Conservation (phyloP, 2,113 vertebrate genomes). For the Acinonyx jubatus region DNA sequence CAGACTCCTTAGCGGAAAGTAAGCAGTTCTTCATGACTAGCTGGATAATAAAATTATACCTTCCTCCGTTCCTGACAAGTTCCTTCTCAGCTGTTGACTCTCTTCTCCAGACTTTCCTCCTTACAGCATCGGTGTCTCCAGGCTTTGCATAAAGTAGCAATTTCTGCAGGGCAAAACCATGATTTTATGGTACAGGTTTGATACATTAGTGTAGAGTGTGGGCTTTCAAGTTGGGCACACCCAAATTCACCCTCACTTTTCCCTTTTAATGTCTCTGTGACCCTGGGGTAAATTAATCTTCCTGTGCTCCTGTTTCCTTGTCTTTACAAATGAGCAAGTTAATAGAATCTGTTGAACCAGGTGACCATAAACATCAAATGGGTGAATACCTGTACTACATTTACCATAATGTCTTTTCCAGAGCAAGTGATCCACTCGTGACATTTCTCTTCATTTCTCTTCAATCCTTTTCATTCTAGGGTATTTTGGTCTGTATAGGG, state of each 20-base stretch:
- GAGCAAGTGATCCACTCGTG: background rate
- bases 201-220: fast-evolving
- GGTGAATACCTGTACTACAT: background rate
- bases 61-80: background rate
- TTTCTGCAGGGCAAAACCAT: background rate
- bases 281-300: background rate
- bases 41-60: background rate
- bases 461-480: background rate
- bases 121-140: background rate
- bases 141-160: background rate
- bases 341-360: background rate
- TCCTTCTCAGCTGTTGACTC: background rate
- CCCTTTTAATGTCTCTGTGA: background rate
- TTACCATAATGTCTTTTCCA: background rate
- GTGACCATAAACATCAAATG: background rate
- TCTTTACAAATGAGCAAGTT: background rate
- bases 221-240: background rate
- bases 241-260: background rate
- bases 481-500: background rate
- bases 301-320: background rate
- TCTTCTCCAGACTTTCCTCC: background rate
- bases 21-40: background rate
- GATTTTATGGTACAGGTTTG: fast-evolving
- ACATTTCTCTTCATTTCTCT: background rate
- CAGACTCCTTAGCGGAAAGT: background rate